A percentile compares a stretch with the other conserved stretches of the same genome.
Evolutionary conservation across 2,797 vertebrate species (phyloP).

Genomic region (Sebastes taczanowskii): DNA sequence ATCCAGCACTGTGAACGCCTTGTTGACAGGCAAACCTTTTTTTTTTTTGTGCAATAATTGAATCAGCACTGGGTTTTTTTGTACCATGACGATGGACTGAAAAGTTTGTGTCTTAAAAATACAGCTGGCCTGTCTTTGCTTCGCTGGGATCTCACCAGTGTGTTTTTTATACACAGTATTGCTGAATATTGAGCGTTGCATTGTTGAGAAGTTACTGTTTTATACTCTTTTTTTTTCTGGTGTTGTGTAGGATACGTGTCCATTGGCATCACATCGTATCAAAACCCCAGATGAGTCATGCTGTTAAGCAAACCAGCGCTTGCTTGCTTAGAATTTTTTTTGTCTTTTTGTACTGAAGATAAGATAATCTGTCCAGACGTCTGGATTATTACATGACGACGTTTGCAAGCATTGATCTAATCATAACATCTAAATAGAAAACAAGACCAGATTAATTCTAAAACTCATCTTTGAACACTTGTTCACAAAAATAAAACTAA

Average conservation of each 20-base stretch:
- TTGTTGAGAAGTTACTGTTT: slow-evolving; percentile 60
- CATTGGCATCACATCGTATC: slow-evolving; percentile 66
- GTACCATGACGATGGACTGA: slow-evolving; percentile 44
- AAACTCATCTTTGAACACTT: slow-evolving; percentile 60
- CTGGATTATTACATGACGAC: slow-evolving; percentile 76
- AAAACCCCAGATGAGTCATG: slow-evolving; percentile 72
- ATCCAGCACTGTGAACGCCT: slow-evolving; percentile 25
- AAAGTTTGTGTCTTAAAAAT: slow-evolving; percentile 57
- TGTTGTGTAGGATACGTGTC: slow-evolving; percentile 49
- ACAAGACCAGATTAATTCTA: slow-evolving; percentile 70
- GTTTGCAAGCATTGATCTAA: slow-evolving; percentile 78
- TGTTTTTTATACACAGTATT: slow-evolving; percentile 76
- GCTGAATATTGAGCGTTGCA: slow-evolving; percentile 77
- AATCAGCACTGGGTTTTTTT: slow-evolving; percentile 35
- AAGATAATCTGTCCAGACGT: slow-evolving; percentile 63
- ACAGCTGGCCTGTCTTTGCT: slow-evolving; percentile 51
- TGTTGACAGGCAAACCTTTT: slow-evolving; percentile 24
- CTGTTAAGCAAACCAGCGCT: slow-evolving; percentile 65
- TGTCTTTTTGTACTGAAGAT: slow-evolving; percentile 50
- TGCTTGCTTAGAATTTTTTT: slow-evolving; percentile 50
- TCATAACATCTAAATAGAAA: slow-evolving; percentile 74
- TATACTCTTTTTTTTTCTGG: slow-evolving; percentile 20
- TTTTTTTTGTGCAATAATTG: slow-evolving; percentile 26
- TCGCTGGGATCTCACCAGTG: slow-evolving; percentile 23
- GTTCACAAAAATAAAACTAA: slow-evolving; percentile 41